Conservation (phyloP, 2,888 invertebrate genomes). For the Drosophila pseudotakahashii region DNA sequence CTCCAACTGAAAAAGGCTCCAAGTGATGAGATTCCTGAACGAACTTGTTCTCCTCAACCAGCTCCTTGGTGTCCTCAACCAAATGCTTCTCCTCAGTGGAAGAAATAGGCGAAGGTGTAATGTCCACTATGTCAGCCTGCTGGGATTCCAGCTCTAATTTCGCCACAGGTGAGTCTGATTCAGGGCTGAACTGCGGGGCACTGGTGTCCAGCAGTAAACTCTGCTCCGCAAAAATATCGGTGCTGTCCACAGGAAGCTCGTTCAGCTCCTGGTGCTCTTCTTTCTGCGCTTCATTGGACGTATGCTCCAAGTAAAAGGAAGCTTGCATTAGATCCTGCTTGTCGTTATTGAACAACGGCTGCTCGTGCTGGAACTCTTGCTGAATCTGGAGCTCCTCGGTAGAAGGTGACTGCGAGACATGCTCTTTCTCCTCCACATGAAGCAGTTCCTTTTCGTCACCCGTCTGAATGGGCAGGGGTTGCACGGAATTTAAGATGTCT, state of each 20-base stretch:
- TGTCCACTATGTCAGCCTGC: slow-evolving; percentile 60
- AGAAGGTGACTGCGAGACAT: slow-evolving; percentile 80
- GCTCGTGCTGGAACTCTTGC: slow-evolving; percentile 55
- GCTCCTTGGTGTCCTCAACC: slow-evolving; percentile 78
- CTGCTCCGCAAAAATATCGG: slow-evolving; percentile 39
- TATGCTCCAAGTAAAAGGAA: slow-evolving; percentile 76
- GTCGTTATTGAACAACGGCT: slow-evolving; percentile 10
- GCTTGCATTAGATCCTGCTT: slow-evolving; percentile 73
- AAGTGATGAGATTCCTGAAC: slow-evolving; percentile 40
- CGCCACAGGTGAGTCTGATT: slow-evolving; percentile 16
- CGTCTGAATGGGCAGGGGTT: slow-evolving; percentile 73
- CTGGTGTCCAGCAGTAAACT: slow-evolving; percentile 66
- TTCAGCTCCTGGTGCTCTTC: slow-evolving; percentile 6
- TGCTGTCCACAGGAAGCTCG: slow-evolving; percentile 8
- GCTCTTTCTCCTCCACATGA: slow-evolving; percentile 80
- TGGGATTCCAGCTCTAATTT: slow-evolving; percentile 54
- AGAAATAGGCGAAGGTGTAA: slow-evolving; percentile 64
- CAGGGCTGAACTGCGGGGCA: slow-evolving; percentile 37
- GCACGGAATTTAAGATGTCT: slow-evolving; percentile 82
- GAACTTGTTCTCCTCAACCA: slow-evolving; percentile 1
- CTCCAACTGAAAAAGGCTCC: slow-evolving; percentile 62
- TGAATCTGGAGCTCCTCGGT: slow-evolving; percentile 77
- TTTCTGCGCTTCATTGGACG: slow-evolving; percentile 52
- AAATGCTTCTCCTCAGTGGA: slow-evolving; percentile 79
- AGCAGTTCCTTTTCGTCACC: slow-evolving; percentile 75